Evolutionary conservation across 2,888 invertebrate genomes (phyloP), one percentile per base, ranked within the genome.

Genomic region (Noctua pronuba): DNA sequence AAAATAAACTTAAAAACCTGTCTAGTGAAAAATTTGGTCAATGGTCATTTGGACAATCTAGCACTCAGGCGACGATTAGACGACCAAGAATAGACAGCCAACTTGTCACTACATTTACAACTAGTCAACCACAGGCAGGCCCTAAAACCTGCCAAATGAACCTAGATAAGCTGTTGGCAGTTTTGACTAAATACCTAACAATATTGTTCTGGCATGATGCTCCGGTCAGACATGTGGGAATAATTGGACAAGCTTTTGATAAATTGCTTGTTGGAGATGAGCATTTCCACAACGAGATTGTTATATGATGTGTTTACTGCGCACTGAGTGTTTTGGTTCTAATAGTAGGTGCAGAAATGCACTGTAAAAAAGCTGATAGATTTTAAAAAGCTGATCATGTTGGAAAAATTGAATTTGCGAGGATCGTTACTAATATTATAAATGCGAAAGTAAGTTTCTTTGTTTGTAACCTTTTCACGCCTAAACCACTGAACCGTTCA

Each of bases 171-270:
- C 41, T 77, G 79, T 82, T 88, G 87, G 84, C 87, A 88, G 77
- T 83, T 82, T 79, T 74, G 79, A 81, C 79, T 75, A 77, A 77
- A 89, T 55, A 70, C 73, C 77, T 76, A 73, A 80, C 70, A 62
- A 73, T 82, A 73, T 71, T 41, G 73, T 67, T 77, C 79, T 89
- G 88, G 86, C 89, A 85, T 66, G 11, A 13, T 64, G 69, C 62
- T 75, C 21, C 44, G 69, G 79, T 64, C 41, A 75, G 87, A 87
- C 89, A 86, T 66, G 76, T 73, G 60, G 73, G 68, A 83, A 77
- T 89, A 89, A 89, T 89, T 89, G 82, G 83, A 86, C 64, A 55
- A 55, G 52, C 10, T 60, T 8, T 65, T 86, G 82, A 88, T 88
- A 79, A 80, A 89, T 85, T 70, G 35, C 31, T 49, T 55, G 49